Conservation (phyloP, 2,113 vertebrate species). For the Morone saxatilis region DNA sequence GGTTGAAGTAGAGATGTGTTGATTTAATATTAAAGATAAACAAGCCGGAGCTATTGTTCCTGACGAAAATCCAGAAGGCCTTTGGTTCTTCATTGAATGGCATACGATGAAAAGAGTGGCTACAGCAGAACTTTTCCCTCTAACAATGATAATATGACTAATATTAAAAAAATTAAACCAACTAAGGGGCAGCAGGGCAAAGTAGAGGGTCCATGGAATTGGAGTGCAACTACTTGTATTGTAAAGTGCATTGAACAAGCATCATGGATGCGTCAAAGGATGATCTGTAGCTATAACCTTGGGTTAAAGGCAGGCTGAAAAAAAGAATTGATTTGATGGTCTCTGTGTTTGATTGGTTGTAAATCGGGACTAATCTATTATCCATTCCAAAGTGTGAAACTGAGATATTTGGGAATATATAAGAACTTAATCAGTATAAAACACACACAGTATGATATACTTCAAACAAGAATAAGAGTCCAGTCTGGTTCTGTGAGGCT, state of each 20-base stretch:
- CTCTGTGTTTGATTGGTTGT: too few species aligned
- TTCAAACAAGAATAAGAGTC: neutral
- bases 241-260: too few species aligned
- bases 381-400: too few species aligned
- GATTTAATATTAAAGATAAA: conserved; percentile 48
- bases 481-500: too few species aligned
- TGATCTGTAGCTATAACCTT: neutral
- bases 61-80: neutral
- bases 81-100: neutral
- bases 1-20: conserved; percentile 49
- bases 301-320: neutral
- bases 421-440: neutral
- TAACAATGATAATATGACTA: too few species aligned
- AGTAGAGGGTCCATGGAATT: neutral
- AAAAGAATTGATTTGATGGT: neutral
- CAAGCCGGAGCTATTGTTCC: conserved; percentile 31
- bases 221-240: neutral
- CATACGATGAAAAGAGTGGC: neutral
- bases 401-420: neutral
- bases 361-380: too few species aligned
- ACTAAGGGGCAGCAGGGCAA: neutral
- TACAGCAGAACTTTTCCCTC: neutral
- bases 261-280: too few species aligned
- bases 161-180: neutral
- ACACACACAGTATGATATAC: neutral